These are phyloP conservation scores for Trichopria drosophilae DNA, from an alignment of 2,888 invertebrate species.

Conservation along the genomic window DNA sequence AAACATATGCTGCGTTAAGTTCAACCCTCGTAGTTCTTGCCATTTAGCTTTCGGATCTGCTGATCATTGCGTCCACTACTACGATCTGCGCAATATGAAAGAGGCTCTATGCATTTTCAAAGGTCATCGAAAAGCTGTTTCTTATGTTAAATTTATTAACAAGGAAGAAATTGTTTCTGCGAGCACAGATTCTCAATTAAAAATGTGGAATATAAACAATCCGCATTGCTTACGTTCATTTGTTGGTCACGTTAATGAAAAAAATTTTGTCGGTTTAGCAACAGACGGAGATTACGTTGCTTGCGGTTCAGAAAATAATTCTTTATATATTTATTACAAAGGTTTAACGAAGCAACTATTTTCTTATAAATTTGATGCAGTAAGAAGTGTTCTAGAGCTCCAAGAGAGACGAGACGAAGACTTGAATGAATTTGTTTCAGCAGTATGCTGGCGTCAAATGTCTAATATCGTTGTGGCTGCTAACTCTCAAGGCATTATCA, in stretches of 20 bases:
- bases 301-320: constrained; percentile 94
- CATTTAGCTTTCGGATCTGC: constrained; percentile 95
- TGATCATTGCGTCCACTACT: constrained; percentile 95
- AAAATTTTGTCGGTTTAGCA: constrained; percentile 92
- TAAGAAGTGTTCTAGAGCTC: constrained; percentile 72
- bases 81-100: constrained; percentile 84
- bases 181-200: constrained; percentile 87
- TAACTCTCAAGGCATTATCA: constrained; percentile 91
- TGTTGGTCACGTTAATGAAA: constrained; percentile 90
- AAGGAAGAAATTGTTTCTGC: constrained; percentile 86
- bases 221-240: constrained; percentile 82
- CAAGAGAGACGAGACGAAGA: constrained; percentile 81
- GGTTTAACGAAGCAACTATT: constrained; percentile 84
- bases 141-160: constrained; percentile 89
- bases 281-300: constrained; percentile 91
- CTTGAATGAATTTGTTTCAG: constrained; percentile 90
- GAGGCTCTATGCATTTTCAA: constrained; percentile 81
- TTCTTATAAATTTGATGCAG: constrained; percentile 84
- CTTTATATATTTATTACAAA: constrained; percentile 88
- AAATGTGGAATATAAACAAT: constrained; percentile 85
- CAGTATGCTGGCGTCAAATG: constrained; percentile 89
- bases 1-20: constrained; percentile 94
- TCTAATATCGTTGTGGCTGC: constrained; percentile 87
- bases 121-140: constrained; percentile 91
- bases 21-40: constrained; percentile 81